These are phyloP conservation scores for Elysia crispata DNA, from an alignment of 2,888 invertebrate species.

Conservation along the genomic window DNA sequence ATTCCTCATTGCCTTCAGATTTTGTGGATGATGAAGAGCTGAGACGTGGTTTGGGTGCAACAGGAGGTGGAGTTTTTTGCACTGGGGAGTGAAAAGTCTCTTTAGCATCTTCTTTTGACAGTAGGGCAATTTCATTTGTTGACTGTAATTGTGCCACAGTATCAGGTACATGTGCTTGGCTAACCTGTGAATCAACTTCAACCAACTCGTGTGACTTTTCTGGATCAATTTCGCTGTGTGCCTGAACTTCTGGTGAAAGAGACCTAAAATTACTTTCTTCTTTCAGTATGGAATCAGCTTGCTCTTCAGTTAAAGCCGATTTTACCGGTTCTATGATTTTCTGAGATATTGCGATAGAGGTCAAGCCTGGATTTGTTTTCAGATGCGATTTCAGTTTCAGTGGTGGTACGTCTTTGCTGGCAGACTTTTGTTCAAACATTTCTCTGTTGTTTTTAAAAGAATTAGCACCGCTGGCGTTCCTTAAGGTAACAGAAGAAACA, in stretches of 20 bases:
- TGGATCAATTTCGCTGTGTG: neutral
- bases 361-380: neutral
- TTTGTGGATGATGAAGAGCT: constrained; percentile 37
- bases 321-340: neutral
- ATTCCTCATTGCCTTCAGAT: constrained; percentile 28
- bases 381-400: neutral
- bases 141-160: too few species aligned
- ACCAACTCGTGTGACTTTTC: neutral
- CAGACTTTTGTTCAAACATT: constrained; percentile 14
- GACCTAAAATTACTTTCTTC: too few species aligned
- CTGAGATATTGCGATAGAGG: neutral
- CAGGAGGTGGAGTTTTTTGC: constrained; percentile 57
- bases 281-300: neutral
- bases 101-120: neutral
- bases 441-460: neutral
- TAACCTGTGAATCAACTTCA: neutral
- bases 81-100: constrained; percentile 2
- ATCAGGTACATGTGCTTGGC: neutral
- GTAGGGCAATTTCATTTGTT: neutral
- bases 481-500: neutral
- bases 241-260: neutral
- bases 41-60: constrained; percentile 61
- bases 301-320: neutral
- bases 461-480: neutral
- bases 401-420: neutral